Evolutionary conservation across 2,888 invertebrate genomes (phyloP).

Genomic region (Ditylenchus weischeri): DNA sequence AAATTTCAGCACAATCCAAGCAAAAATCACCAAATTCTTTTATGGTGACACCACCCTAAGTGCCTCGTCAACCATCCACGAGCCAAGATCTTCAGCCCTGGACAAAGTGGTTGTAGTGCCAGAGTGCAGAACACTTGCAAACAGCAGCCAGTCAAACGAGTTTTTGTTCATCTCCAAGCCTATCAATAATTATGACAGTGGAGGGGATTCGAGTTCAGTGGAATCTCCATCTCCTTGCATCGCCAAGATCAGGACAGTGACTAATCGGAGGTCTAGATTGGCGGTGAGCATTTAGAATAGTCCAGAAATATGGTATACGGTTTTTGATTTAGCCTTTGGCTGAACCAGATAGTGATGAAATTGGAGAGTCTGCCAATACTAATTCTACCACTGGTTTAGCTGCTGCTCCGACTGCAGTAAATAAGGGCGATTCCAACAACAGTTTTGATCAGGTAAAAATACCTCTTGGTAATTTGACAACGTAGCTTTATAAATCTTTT

Average conservation of each 20-base stretch:
- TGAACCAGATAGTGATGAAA: conserved; percentile 31
- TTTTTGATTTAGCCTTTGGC: conserved; percentile 34
- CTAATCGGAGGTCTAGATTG: conserved; percentile 14
- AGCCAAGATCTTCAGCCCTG: conserved; percentile 13
- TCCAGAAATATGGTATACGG: neutral
- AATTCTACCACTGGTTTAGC: no score
- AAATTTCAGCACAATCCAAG: conserved; percentile 37
- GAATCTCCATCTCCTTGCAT: conserved; percentile 17
- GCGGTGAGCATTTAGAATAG: conserved; percentile 14
- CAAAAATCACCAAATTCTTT: conserved; percentile 39
- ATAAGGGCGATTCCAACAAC: no score
- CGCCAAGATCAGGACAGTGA: conserved; percentile 12
- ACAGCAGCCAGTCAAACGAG: conserved; percentile 2
- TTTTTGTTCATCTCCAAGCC: conserved; percentile 7
- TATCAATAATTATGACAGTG: conserved; percentile 6
- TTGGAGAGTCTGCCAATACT: conserved; percentile 26
- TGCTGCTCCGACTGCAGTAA: no score
- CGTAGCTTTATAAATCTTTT: no score
- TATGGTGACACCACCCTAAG: conserved; percentile 27
- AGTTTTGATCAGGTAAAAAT: no score
- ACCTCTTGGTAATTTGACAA: no score
- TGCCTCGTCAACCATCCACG: conserved; percentile 16
- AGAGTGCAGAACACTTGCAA: conserved; percentile 24
- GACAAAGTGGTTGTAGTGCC: neutral
- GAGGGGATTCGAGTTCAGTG: conserved; percentile 14